Evolutionary conservation across 2,888 invertebrate genomes (phyloP), one percentile per base, ranked within the genome.

Genomic region (Lithophane semibrunnea): DNA sequence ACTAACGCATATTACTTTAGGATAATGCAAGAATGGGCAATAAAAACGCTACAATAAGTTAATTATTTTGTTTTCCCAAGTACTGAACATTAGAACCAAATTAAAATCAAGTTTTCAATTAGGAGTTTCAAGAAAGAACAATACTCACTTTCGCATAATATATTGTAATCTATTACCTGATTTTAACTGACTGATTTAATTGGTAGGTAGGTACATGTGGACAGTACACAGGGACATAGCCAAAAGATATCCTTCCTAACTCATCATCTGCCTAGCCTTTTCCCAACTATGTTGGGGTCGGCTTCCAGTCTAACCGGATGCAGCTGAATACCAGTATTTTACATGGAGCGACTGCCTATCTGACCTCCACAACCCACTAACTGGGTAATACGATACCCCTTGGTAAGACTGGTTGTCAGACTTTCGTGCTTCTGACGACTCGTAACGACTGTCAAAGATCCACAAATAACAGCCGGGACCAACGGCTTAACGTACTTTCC

Each of bases 71-170:
- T 56, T 61, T 52, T 37, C 21, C 16, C 21, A 47, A 64, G 21
- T 16, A n/a, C 3, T 13, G 18, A 42, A 18, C 24, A 70, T 70
- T 63, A 56, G 12, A 18, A 71, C 16, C 7, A 5, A 49, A 65
- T 76, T 58, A 58, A 65, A 77, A 58, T 49, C 18, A 66, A 44
- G 24, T 65, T 65, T 76, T 65, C 54, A 58, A 64, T 75, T 49
- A 64, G 2, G 10, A 64, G 1, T 49, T 47, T 24, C 49, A 24
- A 77, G 42, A 66, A 58, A 77, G 78, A 77, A 77, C 66, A 77
- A 77, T 54, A 54, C 47, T 3, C 64, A 37, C 77, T 1, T 58
- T 29, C 29, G 29, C 47, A 42, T 75, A 42, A 24, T 21, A 37
- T 54, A 37, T 47, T 75, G 44, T 37, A 47, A 47, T 61, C n/a